Base-by-base conservation (phyloP, 2,797 vertebrate species). In the Danionella dracula region DNA sequence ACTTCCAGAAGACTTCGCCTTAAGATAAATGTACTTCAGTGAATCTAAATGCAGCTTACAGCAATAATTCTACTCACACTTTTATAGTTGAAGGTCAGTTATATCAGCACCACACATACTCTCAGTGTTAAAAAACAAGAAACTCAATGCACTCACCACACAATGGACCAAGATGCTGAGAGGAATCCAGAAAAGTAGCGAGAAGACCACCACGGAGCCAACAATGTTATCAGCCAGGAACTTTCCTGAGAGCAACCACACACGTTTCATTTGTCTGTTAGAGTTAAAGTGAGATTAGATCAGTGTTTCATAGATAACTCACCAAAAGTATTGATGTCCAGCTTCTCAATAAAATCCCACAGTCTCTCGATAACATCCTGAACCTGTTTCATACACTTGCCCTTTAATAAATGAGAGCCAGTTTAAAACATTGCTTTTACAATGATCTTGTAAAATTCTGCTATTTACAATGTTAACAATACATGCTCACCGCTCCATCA, bases 211-310 rank as follows among this genome's bases (percentile, higher is more conserved):
- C 68, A 99, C 96, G 0, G 96, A 98, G 0, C 93, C 96, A 37
- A 99, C 96, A 15, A 99, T 95, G 79, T 99, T 99, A 61, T 99
- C 96, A 0, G 93, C 93, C 50, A 99, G 81, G 66, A 99, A 99
- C 83, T 92, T 97, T 21, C 93, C 92, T 94, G 80, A 41, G 42
- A 21, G 44, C 58, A 4, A 38, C 4, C 1, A 37, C 4, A 15
- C n/a, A 27, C 8, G 15, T 46, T 11, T 35, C 1, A 9, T 12
- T 54, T 15, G 37, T 53, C n/a, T 9, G 5, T 11, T 34, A 7
- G 10, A 32, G 20, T 44, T 34, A 17, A 53, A 27, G 13, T 17
- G 3, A 34, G 9, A 32, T 56, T 13, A 66, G 27, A 17, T 46
- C 4, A 46, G 11, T 2, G 5, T 42, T 44, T 10, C 4, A 56